Evolutionary conservation across 2,113 vertebrate species (phyloP).

Genomic region (Albula glossodonta): DNA sequence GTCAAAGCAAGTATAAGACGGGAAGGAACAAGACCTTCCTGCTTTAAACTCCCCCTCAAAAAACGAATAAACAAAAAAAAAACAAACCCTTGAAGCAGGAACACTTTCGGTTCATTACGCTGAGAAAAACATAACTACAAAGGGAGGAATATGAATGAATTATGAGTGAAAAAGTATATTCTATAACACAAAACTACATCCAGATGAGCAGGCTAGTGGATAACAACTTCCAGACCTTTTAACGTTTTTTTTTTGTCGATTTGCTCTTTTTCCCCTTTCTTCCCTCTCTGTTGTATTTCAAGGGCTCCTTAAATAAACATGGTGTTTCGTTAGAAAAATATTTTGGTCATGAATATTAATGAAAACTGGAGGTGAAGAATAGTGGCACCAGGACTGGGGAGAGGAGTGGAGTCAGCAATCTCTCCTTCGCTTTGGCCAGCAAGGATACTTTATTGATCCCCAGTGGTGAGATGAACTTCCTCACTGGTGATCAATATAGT

Average conservation of each 20-base stretch:
- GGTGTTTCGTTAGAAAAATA: slow-evolving; percentile 18
- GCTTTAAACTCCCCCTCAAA: background rate
- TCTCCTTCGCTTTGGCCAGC: background rate
- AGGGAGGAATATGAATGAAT: slow-evolving; percentile 18
- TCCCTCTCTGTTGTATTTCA: slow-evolving; percentile 17
- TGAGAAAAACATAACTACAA: slow-evolving; percentile 20
- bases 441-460: background rate
- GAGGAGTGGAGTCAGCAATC: background rate
- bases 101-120: slow-evolving; percentile 26
- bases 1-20: background rate
- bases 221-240: slow-evolving; percentile 33
- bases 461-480: background rate
- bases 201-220: slow-evolving; percentile 22
- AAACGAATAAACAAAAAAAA: slow-evolving; percentile 4
- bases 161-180: slow-evolving; percentile 23
- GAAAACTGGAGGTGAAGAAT: slow-evolving; percentile 6
- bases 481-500: background rate
- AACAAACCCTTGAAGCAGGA: slow-evolving; percentile 5
- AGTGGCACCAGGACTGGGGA: background rate
- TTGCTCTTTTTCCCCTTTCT: background rate
- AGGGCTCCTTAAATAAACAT: slow-evolving; percentile 30
- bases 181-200: slow-evolving; percentile 24
- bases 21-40: background rate
- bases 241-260: background rate
- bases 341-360: slow-evolving; percentile 12